These are phyloP conservation scores for Alces alces DNA, from an alignment of 2,113 vertebrate species.

Conservation along the genomic window DNA sequence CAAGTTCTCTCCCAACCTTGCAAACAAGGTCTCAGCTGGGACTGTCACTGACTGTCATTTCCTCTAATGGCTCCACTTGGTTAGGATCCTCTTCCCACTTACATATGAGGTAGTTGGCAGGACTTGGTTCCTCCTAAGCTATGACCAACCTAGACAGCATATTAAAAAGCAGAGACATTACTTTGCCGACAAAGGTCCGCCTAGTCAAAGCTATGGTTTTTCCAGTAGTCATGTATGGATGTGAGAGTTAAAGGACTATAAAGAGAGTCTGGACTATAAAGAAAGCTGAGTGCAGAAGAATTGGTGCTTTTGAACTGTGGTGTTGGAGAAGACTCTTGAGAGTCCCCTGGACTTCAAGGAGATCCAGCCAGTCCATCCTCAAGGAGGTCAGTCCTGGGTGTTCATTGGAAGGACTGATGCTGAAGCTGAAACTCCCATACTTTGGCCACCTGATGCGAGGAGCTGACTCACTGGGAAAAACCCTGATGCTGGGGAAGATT, in stretches of 20 bases:
- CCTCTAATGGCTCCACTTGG: not conserved
- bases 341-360: not conserved
- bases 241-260: not conserved
- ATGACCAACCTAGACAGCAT: not conserved
- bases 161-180: not conserved
- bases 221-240: not conserved
- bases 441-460: not conserved
- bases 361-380: not conserved
- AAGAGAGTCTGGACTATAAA: not conserved
- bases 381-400: not conserved
- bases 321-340: not conserved
- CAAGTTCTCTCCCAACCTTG: not conserved
- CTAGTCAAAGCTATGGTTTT: not conserved
- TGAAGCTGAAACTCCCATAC: not conserved
- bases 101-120: not conserved
- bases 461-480: not conserved
- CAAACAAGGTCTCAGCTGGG: not conserved
- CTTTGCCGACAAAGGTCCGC: not conserved
- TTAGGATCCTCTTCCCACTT: not conserved
- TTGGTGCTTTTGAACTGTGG: not conserved
- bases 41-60: not conserved
- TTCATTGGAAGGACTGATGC: not conserved
- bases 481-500: not conserved
- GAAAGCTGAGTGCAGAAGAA: accelerated
- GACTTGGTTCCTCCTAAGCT: not conserved